Evolutionary conservation across 2,113 vertebrate genomes (phyloP).

Genomic region (Spilogale gracilis): DNA sequence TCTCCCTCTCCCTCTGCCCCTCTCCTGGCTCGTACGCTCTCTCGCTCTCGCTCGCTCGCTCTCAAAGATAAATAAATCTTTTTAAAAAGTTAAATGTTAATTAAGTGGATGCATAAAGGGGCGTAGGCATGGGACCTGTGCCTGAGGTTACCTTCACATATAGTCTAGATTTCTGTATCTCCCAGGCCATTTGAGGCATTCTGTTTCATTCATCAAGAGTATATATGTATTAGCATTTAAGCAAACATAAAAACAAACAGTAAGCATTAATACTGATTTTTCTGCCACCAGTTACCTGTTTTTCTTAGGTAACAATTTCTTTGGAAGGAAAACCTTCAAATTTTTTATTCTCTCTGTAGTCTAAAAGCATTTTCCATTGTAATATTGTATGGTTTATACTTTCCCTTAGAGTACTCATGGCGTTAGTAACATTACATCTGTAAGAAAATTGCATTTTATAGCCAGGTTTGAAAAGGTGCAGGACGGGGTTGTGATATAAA

Average conservation of each 20-base stretch:
- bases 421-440: slow-evolving; percentile 17
- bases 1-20: background rate
- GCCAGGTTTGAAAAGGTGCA: background rate
- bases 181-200: slow-evolving; percentile 52
- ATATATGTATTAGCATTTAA: slow-evolving; percentile 53
- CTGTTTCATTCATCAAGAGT: slow-evolving; percentile 36
- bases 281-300: background rate
- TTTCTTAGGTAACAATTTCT: background rate
- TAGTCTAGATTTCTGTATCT: slow-evolving; percentile 47
- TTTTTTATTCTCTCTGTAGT: slow-evolving; percentile 26
- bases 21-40: background rate
- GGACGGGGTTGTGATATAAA: background rate
- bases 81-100: background rate
- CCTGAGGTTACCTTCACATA: background rate
- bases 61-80: background rate
- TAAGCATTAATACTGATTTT: slow-evolving; percentile 48
- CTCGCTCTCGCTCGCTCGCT: background rate
- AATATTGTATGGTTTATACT: background rate
- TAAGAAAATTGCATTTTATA: slow-evolving; percentile 36
- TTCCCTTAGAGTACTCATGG: background rate
- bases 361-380: slow-evolving; percentile 54
- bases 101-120: background rate
- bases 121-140: background rate
- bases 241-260: slow-evolving; percentile 9
- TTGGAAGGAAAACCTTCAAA: slow-evolving; percentile 55